Conservation (phyloP, 2,888 invertebrate species). For the Augochlorella aurata region DNA sequence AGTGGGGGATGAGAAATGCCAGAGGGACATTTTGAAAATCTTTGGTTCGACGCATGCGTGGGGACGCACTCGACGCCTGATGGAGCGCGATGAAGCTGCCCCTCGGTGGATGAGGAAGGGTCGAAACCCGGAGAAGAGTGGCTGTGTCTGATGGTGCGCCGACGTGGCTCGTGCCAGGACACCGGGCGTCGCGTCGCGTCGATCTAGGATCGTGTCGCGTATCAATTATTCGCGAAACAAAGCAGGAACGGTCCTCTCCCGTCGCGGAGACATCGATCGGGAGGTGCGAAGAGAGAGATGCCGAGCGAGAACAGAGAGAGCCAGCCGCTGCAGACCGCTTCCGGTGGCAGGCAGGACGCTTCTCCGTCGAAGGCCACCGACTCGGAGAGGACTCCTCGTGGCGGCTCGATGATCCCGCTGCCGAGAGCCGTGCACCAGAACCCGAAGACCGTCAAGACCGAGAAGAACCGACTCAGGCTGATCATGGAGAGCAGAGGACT, state of each 20-base stretch:
- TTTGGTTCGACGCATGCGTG: slow-evolving; percentile 78
- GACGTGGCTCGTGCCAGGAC: slow-evolving; percentile 31
- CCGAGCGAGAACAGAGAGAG: slow-evolving; percentile 27
- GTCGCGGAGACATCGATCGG: too few relatives aligned
- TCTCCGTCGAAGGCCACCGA: slow-evolving; percentile 36
- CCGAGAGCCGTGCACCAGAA: slow-evolving; percentile 61
- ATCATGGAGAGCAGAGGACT: slow-evolving; percentile 69
- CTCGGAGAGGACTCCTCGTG: slow-evolving; percentile 19
- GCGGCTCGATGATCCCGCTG: slow-evolving; percentile 71
- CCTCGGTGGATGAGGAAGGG: slow-evolving; percentile 50
- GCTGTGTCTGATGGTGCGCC: slow-evolving; percentile 40
- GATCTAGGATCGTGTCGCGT: not conserved
- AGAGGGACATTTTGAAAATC: slow-evolving; percentile 76
- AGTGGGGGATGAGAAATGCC: slow-evolving; percentile 53
- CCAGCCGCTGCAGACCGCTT: slow-evolving; percentile 28
- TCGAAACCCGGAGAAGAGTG: slow-evolving; percentile 46
- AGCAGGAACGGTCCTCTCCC: too few relatives aligned
- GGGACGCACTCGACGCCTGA: slow-evolving; percentile 55
- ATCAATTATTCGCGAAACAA: not conserved
- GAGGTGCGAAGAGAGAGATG: not conserved
- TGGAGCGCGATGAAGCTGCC: slow-evolving; percentile 63
- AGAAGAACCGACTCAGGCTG: slow-evolving; percentile 76
- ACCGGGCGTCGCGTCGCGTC: slow-evolving; percentile 48
- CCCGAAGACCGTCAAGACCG: slow-evolving; percentile 77
- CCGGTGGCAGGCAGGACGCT: slow-evolving; percentile 5